Evolutionary conservation across 2,888 invertebrate species (phyloP), one percentile per base, ranked within the genome.

Genomic region (Apamea sordens): DNA sequence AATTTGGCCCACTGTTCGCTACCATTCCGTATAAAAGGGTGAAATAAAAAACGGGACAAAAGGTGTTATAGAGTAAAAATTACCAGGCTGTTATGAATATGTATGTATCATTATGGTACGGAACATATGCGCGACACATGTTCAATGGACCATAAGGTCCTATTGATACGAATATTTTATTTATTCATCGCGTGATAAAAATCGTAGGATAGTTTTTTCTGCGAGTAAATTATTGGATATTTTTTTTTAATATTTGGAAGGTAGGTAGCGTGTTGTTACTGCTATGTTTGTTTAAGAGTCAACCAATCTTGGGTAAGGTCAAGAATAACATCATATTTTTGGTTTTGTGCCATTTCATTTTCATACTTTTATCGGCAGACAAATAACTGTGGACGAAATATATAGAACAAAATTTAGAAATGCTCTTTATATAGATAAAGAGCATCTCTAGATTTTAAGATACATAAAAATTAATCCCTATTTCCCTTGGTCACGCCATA

Each of bases 91-190:
- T 93, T 94, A 94, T 93, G 92, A 94, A 93, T 93, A 94, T 94
- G 93, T 93, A 94, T 91, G 91, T 92, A 87, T 85, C 85, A 85
- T 85, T 87, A 87, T 84, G 44, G 92, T 75, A 73, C 65, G 72
- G 76, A 93, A 89, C 95, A 95, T 95, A 91, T 95, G 95, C 89
- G 89, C 93, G 92, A 93, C 95, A 95, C 94, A 95, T 95, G 95
- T 93, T 86, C 94, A 91, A 92, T 94, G 94, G 93, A 93, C 90
- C 95, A 94, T 94, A 94, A 89, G 95, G 95, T 88, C 89, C 89
- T 93, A 94, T 94, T 93, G 93, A 92, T 93, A 91, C 89, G 81
- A 91, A 92, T 92, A 90, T 89, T 89, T 83, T 91, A 90, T 93
- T 92, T 91, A 91, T 91, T 90, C 85, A 88, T 88, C 81, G 89